Base-by-base conservation (phyloP, 2,113 vertebrate genomes). In the Clarias magur region DNA sequence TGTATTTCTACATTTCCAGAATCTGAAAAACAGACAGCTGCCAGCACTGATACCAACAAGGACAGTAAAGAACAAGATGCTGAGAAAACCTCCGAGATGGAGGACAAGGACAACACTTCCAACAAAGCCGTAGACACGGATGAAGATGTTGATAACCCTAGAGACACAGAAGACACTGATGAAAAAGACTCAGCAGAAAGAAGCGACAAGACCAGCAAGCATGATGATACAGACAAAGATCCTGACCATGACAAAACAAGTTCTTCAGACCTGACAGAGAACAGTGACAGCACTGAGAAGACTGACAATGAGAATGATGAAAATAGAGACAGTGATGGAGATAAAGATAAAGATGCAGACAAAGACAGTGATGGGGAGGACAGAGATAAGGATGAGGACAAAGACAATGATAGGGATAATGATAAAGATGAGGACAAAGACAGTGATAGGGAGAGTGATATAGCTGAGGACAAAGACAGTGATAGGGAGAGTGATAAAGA, bases 31-130 rank as follows among this genome's bases (percentile, higher is more conserved):
- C 27, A 85, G 15, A 6, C 86, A 38, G 87, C 76, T 72, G 13
- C 17, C 59, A 76, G n/a, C 73, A 19, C 54, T 21, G 60, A 88
- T 79, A 21, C 23, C 21, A 30, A 82, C 42, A 84, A 73, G 25
- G 80, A 68, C 56, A 90, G 87, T 23, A 76, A 57, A 27, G 85
- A 90, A 67, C 70, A 87, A 75, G 85, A 88, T 3, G 48, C 57
- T 0, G 83, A 87, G 30, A 80, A 85, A 82, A 67, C 57, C 56
- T 54, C 59, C 25, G 84, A 87, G 6, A 63, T 63, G 6, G 60
- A 84, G 67, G 68, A 86, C 16, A 63, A 53, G n/a, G 89, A 86
- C n/a, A 57, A 87, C 13, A 57, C 60, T 59, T 54, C 78, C 0
- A 79, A 85, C 13, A 63, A 83, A 38, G 53, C 72, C n/a, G 80